A percentile compares a stretch with the other conserved stretches of the same genome.
Conservation (phyloP, 2,888 invertebrate genomes). For the Argynnis bischoffii region DNA sequence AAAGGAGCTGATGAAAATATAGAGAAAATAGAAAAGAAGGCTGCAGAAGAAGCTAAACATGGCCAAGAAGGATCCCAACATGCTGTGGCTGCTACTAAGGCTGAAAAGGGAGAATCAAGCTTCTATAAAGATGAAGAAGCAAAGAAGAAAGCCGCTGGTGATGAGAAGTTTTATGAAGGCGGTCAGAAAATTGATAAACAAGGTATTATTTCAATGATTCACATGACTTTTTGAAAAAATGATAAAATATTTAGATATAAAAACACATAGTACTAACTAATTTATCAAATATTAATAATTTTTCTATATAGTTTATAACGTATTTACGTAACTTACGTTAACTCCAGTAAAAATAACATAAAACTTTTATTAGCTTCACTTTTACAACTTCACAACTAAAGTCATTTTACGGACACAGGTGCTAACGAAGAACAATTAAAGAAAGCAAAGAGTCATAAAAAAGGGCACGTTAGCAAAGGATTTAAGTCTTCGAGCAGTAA, state of each 20-base stretch:
- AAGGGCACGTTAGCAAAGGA: constrained; percentile 85
- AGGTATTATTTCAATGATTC: constrained; percentile 58
- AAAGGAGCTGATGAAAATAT: constrained; percentile 80
- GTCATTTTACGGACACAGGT: constrained; percentile 48
- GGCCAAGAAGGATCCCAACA: constrained; percentile 82
- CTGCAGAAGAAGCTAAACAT: constrained; percentile 79
- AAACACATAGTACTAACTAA: too few relatives aligned
- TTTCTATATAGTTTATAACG: constrained; percentile 15
- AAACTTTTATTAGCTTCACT: too few relatives aligned
- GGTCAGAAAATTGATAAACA: constrained; percentile 81
- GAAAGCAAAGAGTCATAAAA: constrained; percentile 83
- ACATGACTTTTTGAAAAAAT: too few relatives aligned
- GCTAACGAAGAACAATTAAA: constrained; percentile 81
- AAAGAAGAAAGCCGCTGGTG: constrained; percentile 82
- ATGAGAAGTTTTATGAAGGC: constrained; percentile 83
- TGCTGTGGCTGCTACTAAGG: constrained; percentile 79
- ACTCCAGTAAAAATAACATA: background rate
- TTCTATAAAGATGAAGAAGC: constrained; percentile 81
- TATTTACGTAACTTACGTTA: too few relatives aligned
- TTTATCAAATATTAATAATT: background rate
- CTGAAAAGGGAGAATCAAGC: constrained; percentile 78
- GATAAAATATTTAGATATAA: too few relatives aligned
- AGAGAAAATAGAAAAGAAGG: constrained; percentile 79
- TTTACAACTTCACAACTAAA: too few relatives aligned
- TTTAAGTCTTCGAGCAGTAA: constrained; percentile 85